Base-by-base conservation (phyloP, 2,888 invertebrate species). In the Chrysolina haemoptera region DNA sequence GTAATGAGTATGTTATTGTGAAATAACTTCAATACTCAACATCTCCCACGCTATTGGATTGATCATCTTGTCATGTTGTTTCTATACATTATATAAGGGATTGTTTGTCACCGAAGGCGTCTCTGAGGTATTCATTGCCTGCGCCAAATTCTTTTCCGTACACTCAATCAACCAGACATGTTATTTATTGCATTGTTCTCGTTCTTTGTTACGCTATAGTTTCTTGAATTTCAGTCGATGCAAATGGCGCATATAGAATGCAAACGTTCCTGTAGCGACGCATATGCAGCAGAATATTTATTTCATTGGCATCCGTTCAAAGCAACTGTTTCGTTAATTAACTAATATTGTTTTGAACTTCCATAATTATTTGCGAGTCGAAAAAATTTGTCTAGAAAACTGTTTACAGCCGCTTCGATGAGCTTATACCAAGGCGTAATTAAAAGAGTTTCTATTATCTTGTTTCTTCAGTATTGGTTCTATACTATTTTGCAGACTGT, bases 151-250 rank as follows among this genome's bases (percentile, higher is more conserved):
- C 59, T 59, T 59, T 27, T 59, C 14, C 59, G 59, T 59, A 18
- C 11, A 55, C 18, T 18, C 20, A 18, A 55, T 55, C 55, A 14
- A 59, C 59, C 35, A 59, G 35, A 59, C 59, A 22, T 59, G 59
- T 59, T 59, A 59, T 59, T 59, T 59, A 59, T 59, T 59, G 59
- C 59, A 27, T 59, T 22, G 59, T 59, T 59, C n/a, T 59, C 59
- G 59, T 35, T 59, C 59, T n/a, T 59, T 59, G 59, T 59, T 59
- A 14, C 59, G 59, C 59, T 27, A 27, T 59, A 35, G 35, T 59
- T 59, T 59, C 16, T 59, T 35, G 22, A 59, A 59, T 59, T 59
- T 59, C 35, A 9, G 6, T 14, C 59, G 59, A 59, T 10, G 22
- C 59, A 59, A 59, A 59, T 59, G 59, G 59, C 22, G 59, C 59